phyloP scores from a whole-genome alignment of 2,888 invertebrate species.

The Drosophila putrida region DNA sequence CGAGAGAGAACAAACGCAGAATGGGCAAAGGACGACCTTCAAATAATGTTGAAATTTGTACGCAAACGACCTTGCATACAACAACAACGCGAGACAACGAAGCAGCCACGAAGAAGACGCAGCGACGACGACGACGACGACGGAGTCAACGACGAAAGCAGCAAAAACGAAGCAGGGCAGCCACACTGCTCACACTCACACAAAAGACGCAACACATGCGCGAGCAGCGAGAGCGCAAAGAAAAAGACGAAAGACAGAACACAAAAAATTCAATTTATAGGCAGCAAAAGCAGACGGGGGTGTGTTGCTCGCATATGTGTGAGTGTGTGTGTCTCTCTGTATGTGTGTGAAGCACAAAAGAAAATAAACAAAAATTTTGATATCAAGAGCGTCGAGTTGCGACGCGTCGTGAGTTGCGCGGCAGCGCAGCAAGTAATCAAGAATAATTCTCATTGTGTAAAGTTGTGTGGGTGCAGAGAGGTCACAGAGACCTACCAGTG shows the following conservation, averaged over 20 bases:
- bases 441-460: constrained; percentile 62
- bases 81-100: constrained; percentile 69
- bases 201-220: constrained; percentile 71
- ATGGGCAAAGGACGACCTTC: constrained; percentile 85
- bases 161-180: constrained; percentile 55
- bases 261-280: constrained; percentile 38
- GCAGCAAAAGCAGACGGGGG: constrained; percentile 39
- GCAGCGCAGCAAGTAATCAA: constrained; percentile 46
- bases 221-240: constrained; percentile 53
- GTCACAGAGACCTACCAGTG: constrained; percentile 33
- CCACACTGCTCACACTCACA: constrained; percentile 49
- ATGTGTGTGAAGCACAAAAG: constrained; percentile 57
- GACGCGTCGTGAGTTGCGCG: constrained; percentile 40
- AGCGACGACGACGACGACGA: constrained; percentile 48
- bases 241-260: constrained; percentile 57
- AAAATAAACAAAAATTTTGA: constrained; percentile 76
- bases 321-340: constrained; percentile 18
- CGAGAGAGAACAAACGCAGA: constrained; percentile 54
- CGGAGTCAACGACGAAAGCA: constrained; percentile 33
- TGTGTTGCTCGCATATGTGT: constrained; percentile 21
- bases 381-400: constrained; percentile 53
- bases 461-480: constrained; percentile 70
- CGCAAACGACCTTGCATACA: constrained; percentile 86
- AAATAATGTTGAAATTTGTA: constrained; percentile 86
- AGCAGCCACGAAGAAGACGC: constrained; percentile 62